These are phyloP conservation scores for Polyodon spathula DNA, from an alignment of 2,113 vertebrate species.

Conservation along the genomic window DNA sequence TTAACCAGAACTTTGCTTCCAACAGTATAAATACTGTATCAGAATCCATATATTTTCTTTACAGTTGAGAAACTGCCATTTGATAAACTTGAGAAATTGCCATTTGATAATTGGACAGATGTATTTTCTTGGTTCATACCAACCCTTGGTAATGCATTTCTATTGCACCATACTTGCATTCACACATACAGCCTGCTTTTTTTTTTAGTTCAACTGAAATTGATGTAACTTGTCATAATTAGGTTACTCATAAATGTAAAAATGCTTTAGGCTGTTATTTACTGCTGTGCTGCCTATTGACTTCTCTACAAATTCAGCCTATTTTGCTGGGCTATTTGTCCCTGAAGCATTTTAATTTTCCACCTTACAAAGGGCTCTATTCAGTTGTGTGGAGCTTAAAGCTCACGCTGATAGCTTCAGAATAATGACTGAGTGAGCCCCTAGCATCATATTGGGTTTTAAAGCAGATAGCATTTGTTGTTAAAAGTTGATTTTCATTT, in stretches of 20 bases:
- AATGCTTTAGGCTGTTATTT: constrained; percentile 56
- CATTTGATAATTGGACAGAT: no score
- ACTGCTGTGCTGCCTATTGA: constrained; percentile 54
- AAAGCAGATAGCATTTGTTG: no score
- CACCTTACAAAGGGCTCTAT: constrained; percentile 37
- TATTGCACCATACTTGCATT: not conserved
- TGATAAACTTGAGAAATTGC: no score
- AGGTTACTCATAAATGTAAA: constrained; percentile 71
- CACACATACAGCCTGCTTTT: constrained; percentile 23
- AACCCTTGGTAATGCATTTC: not conserved
- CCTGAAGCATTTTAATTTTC: constrained; percentile 39
- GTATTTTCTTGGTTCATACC: no score
- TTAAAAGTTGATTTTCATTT: no score
- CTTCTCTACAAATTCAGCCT: constrained; percentile 52
- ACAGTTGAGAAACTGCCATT: no score
- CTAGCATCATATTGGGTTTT: no score
- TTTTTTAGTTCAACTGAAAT: constrained; percentile 56
- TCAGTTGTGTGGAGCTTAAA: not conserved
- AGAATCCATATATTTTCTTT: no score
- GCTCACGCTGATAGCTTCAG: not conserved
- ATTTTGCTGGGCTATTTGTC: constrained; percentile 49
- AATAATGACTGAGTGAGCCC: no score
- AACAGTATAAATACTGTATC: no score
- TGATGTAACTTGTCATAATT: constrained; percentile 79
- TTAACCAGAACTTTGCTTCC: no score